Conservation (phyloP, 2,888 invertebrate species). For the Aquatica leii region DNA sequence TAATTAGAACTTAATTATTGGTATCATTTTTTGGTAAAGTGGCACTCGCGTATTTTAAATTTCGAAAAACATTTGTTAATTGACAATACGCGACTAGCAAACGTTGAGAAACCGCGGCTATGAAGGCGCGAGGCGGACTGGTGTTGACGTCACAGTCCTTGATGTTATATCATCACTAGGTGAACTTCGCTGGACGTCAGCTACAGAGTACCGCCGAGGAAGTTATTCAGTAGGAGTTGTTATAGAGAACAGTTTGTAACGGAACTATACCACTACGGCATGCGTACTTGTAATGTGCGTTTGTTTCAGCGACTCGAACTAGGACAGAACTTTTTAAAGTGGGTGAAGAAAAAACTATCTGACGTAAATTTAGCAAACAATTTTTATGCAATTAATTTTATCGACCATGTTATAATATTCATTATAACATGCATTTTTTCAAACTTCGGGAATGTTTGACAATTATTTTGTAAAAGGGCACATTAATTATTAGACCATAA, state of each 20-base stretch:
- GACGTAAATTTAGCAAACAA: too few species aligned
- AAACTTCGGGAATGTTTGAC: too few species aligned
- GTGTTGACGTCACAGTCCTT: conserved; percentile 46
- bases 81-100: conserved; percentile 12
- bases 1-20: neutral
- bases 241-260: neutral
- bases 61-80: neutral
- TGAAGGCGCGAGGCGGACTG: conserved; percentile 45
- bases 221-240: conserved; percentile 9
- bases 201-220: conserved; percentile 23
- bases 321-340: neutral
- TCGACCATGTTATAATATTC: too few species aligned
- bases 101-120: conserved; percentile 35
- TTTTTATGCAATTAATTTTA: too few species aligned
- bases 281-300: conserved; percentile 1
- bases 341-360: neutral
- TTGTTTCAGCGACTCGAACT: neutral
- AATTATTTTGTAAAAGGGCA: too few species aligned
- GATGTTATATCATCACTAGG: conserved; percentile 44
- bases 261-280: neutral
- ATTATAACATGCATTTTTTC: too few species aligned
- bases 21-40: neutral
- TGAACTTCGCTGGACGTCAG: conserved; percentile 32
- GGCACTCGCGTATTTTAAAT: neutral
- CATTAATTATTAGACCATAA: too few species aligned